A percentile compares a stretch with the other conserved stretches of the same genome.
Evolutionary conservation across 2,888 invertebrate species (phyloP).

Genomic region (Lasioglossum vierecki): DNA sequence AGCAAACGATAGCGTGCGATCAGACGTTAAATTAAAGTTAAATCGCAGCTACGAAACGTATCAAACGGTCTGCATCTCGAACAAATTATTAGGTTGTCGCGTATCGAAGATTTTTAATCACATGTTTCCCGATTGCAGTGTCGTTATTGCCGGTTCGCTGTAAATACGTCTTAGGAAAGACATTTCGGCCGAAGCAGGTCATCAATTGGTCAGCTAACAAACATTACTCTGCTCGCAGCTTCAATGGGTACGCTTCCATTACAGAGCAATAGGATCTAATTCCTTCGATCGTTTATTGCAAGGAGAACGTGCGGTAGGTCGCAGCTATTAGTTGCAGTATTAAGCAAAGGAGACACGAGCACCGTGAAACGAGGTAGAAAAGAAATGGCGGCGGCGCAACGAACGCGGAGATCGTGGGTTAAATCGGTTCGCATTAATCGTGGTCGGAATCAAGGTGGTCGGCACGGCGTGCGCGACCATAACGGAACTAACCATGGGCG

Average conservation of each 20-base stretch:
- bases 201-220: background rate
- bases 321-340: background rate
- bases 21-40: background rate
- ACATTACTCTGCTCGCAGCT: background rate
- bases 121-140: background rate
- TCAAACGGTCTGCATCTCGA: background rate
- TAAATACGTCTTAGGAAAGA: background rate
- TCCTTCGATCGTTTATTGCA: background rate
- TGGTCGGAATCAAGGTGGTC: slow-evolving; percentile 13
- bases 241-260: background rate
- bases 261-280: background rate
- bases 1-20: background rate
- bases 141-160: background rate
- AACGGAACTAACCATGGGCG: background rate
- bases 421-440: slow-evolving; percentile 77
- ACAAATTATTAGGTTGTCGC: background rate
- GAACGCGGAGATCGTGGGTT: slow-evolving; percentile 25
- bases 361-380: background rate
- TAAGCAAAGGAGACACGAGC: background rate
- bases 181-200: background rate
- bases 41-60: background rate
- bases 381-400: background rate
- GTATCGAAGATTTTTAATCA: background rate
- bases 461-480: background rate
- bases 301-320: background rate